Percentiles rank a stretch among this genome's conserved stretches.
These are phyloP conservation scores for Drosophila rufa DNA, from an alignment of 1,140 invertebrate species.

Conservation along the genomic window DNA sequence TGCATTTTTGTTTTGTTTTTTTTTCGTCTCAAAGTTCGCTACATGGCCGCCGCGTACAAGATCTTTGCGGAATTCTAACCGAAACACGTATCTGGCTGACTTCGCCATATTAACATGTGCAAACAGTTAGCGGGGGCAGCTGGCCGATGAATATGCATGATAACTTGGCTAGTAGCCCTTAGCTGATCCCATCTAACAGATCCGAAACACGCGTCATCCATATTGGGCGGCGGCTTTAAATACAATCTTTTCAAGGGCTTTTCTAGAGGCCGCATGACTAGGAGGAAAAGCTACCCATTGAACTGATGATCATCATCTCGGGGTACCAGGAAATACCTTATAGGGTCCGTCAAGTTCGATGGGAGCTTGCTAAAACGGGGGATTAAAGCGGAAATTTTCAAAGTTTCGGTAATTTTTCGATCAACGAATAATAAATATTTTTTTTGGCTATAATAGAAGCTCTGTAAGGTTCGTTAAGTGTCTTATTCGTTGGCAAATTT, in stretches of 20 bases:
- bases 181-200: constrained; percentile 41
- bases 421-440: not conserved
- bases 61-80: constrained; percentile 36
- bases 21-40: constrained; percentile 43
- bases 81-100: constrained; percentile 27
- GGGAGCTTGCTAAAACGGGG: not conserved
- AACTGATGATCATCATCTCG: not conserved
- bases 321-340: not conserved
- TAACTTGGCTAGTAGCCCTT: constrained; percentile 20
- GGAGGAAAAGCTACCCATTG: constrained; percentile 4
- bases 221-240: constrained; percentile 26
- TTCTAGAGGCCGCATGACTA: constrained; percentile 29
- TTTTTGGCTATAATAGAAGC: not conserved
- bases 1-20: constrained; percentile 6
- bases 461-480: not conserved
- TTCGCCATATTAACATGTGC: constrained; percentile 23
- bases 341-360: constrained; percentile 10
- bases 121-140: constrained; percentile 38
- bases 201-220: constrained; percentile 43
- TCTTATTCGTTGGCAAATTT: not conserved
- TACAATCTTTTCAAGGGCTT: constrained; percentile 35
- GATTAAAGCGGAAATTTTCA: constrained; percentile 4
- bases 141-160: constrained; percentile 44
- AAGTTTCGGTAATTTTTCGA: constrained; percentile 3
- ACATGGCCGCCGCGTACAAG: constrained; percentile 26